phyloP scores from a whole-genome alignment of 2,888 invertebrate species.

The Drosophila mimica region DNA sequence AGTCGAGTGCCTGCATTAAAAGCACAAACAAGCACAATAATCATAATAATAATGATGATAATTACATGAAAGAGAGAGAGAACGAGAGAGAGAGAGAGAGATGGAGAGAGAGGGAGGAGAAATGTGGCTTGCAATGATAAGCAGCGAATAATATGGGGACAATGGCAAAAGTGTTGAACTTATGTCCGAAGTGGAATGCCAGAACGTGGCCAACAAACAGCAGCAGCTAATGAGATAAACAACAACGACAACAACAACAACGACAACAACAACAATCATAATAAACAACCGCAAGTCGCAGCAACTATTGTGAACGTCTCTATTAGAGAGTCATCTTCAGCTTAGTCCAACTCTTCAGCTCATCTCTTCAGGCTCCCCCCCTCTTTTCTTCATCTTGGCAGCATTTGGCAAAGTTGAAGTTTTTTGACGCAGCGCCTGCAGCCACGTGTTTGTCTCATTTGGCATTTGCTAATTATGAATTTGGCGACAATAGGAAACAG shows the following conservation, averaged over 20 bases:
- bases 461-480: constrained; percentile 70
- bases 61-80: constrained; percentile 16
- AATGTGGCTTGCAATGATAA: constrained; percentile 29
- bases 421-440: constrained; percentile 56
- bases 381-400: not conserved
- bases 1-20: constrained; percentile 41
- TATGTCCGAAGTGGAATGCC: constrained; percentile 28
- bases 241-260: constrained; percentile 1
- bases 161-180: constrained; percentile 22
- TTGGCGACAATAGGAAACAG: constrained; percentile 64
- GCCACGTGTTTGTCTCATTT: constrained; percentile 50
- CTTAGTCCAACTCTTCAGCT: not conserved
- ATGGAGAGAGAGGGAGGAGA: not conserved
- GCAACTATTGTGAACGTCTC: constrained; percentile 34
- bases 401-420: constrained; percentile 31
- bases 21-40: constrained; percentile 25
- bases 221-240: constrained; percentile 65
- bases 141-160: constrained; percentile 17
- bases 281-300: constrained; percentile 14
- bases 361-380: too few relatives aligned
- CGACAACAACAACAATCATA: not conserved
- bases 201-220: constrained; percentile 68
- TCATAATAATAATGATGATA: constrained; percentile 30
- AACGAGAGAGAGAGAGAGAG: not conserved
- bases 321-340: constrained; percentile 32